Conservation (phyloP, 2,797 vertebrate species). For the Microtus californicus region DNA sequence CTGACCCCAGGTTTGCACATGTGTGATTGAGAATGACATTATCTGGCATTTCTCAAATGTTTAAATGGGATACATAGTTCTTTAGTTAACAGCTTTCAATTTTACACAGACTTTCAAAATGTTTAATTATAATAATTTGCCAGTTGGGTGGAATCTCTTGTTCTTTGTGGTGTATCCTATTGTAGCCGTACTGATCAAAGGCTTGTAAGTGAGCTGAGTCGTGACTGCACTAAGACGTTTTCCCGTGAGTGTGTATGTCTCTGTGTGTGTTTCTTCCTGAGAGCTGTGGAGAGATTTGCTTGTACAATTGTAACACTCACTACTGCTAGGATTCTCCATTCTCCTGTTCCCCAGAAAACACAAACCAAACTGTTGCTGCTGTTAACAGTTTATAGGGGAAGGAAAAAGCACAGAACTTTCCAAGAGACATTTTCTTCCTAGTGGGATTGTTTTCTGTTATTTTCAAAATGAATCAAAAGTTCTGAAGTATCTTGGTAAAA, state of each 20-base stretch:
- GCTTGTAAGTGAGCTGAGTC: neutral
- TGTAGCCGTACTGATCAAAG: neutral
- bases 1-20: neutral
- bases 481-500: neutral
- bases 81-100: neutral
- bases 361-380: neutral
- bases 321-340: neutral
- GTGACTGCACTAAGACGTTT: neutral
- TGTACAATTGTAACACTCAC: neutral
- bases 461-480: constrained; percentile 37
- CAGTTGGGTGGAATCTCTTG: neutral
- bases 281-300: neutral
- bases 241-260: neutral
- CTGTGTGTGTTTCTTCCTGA: neutral
- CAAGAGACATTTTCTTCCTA: neutral
- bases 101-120: neutral
- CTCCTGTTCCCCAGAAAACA: neutral
- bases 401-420: neutral
- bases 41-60: neutral
- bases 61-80: neutral
- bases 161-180: neutral
- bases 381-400: neutral
- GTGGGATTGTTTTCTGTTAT: neutral
- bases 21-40: neutral
- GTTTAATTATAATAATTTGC: neutral